These are phyloP conservation scores for Microcebus tavaratra DNA, from an alignment of 2,113 vertebrate genomes.

Conservation along the genomic window DNA sequence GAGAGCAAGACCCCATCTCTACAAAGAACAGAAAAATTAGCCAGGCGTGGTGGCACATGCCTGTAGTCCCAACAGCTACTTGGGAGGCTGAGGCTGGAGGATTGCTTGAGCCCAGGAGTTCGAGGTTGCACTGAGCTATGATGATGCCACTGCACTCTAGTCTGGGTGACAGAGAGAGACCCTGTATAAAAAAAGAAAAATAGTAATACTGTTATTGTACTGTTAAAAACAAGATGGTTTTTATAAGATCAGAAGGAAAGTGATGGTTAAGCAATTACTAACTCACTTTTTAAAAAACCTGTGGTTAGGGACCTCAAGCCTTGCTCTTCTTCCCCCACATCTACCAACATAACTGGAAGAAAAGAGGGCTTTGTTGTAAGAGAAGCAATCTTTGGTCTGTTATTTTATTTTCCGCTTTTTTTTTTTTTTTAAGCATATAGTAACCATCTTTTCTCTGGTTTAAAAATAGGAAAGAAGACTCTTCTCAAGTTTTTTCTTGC, in stretches of 20 bases:
- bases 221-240: slow-evolving; percentile 5
- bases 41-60: too few relatives aligned
- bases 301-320: not conserved
- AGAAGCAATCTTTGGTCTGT: not conserved
- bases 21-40: too few relatives aligned
- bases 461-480: slow-evolving; percentile 25
- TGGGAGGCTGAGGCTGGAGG: too few relatives aligned
- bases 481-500: not conserved
- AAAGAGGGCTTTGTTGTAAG: not conserved
- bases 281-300: not conserved
- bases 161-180: too few relatives aligned
- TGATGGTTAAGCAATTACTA: not conserved
- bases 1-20: too few relatives aligned
- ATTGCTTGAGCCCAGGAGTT: too few relatives aligned
- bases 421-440: slow-evolving; percentile 2
- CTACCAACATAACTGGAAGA: not conserved
- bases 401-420: slow-evolving; percentile 16
- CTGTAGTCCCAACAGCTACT: too few relatives aligned
- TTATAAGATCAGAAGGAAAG: not conserved
- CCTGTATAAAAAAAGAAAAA: not conserved
- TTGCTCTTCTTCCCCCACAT: not conserved
- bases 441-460: not conserved
- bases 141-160: too few relatives aligned
- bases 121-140: too few relatives aligned
- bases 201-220: not conserved